Evolutionary conservation across 2,113 vertebrate species (phyloP), one percentile per base, ranked within the genome.

Genomic region (Lota lota): DNA sequence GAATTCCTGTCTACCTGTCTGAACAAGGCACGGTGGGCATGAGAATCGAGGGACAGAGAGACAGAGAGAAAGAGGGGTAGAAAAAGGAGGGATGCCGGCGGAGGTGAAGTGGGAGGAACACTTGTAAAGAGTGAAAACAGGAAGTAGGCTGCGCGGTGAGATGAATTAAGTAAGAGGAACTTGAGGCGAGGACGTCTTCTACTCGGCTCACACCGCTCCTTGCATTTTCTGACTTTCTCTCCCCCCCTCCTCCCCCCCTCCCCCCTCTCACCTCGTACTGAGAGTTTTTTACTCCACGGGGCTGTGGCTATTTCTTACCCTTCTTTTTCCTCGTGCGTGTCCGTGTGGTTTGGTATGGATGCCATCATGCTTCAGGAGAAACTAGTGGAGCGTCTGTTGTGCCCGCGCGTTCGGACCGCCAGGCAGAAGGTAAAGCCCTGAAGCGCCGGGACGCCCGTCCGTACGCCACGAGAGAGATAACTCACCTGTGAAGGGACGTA

Each of bases 291-390:
- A 12, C 57, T 11, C 57, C 21, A 19, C 24, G 53, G 20, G 16
- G 3, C 18, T 11, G 8, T 28, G 71, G 19, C 16, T n/a, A 61
- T 33, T 33, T 64, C 20, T 67, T 56, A 14, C 69, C 33, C 71
- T 51, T 73, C 74, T 58, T 24, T 68, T 22, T 61, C 0, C 63
- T 75, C 36, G 24, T 58, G 87, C 86, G 80, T 2, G 73, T 84
- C 58, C 67, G 84, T 77, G 85, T 15, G 65, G 75, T 83, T 79
- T 84, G 81, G 83, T 77, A 98, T 99, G 97, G 95, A 99, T 90
- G 93, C 95, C 63, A 93, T 97, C 91, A 94, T 96, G 69, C 90
- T 98, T 77, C 97, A 97, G 89, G 96, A 96, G 85, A 96, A 94
- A 83, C 91, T 99, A 70, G 96, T 95, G 80, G 97, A 98, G 87